These are phyloP conservation scores for Myopa tessellatipennis DNA, from an alignment of 2,888 invertebrate genomes.

Conservation along the genomic window DNA sequence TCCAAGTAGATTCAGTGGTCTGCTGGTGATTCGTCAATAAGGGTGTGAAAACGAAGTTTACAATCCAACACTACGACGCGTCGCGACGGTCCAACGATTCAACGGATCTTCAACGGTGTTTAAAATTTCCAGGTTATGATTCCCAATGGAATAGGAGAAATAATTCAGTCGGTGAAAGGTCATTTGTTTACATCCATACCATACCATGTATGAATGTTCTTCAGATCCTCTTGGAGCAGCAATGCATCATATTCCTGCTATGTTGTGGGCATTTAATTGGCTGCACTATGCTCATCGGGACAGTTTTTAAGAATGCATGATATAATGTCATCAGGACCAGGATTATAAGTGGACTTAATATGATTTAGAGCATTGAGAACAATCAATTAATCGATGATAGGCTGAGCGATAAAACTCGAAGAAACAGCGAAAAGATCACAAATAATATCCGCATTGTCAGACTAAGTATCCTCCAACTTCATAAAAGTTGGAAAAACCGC, in stretches of 20 bases:
- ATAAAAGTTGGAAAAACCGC: background rate
- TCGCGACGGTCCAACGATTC: background rate
- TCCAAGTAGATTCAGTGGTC: too few species aligned
- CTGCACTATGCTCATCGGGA: background rate
- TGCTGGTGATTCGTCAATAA: too few species aligned
- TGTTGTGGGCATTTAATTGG: background rate
- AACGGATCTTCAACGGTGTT: background rate
- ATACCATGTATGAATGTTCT: too few species aligned
- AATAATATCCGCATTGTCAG: background rate
- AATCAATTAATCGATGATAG: background rate
- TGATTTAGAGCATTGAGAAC: background rate
- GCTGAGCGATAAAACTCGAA: background rate
- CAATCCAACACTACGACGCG: too few species aligned
- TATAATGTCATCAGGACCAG: background rate
- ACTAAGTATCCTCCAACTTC: background rate
- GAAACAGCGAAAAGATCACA: background rate
- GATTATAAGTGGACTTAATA: background rate
- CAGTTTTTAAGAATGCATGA: conserved; percentile 2
- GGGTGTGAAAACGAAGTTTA: too few species aligned
- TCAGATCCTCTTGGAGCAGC: too few species aligned
- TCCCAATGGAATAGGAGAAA: too few species aligned
- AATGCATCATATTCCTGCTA: too few species aligned
- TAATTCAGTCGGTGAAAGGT: too few species aligned
- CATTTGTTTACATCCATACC: too few species aligned
- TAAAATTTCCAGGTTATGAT: too few species aligned